A percentile compares a stretch with the other conserved stretches of the same genome.
Evolutionary conservation across 2,113 vertebrate species (phyloP).

Genomic region (Epinephelus lanceolatus): DNA sequence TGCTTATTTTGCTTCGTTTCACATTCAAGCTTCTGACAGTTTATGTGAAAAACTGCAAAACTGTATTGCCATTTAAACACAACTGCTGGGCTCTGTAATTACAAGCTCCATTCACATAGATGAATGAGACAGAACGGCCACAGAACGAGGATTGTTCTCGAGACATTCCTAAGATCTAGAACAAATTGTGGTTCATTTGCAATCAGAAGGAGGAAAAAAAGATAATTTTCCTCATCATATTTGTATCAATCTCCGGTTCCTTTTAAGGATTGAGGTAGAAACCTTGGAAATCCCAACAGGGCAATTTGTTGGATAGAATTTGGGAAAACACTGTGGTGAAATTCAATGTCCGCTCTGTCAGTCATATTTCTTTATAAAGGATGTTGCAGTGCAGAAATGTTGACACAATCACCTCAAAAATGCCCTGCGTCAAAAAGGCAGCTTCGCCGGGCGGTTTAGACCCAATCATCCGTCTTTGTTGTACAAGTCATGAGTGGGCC

Average conservation of each 20-base stretch:
- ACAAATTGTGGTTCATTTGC: slow-evolving; percentile 65
- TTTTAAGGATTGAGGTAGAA: slow-evolving; percentile 55
- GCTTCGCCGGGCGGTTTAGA: slow-evolving; percentile 42
- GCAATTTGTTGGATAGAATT: slow-evolving; percentile 72
- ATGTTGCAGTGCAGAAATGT: slow-evolving; percentile 71
- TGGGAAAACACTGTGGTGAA: slow-evolving; percentile 77
- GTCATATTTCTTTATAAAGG: slow-evolving; percentile 72
- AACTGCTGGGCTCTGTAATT: slow-evolving; percentile 75
- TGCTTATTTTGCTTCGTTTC: slow-evolving; percentile 85
- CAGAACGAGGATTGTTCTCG: slow-evolving; percentile 64
- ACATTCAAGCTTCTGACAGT: slow-evolving; percentile 81
- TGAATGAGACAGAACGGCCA: slow-evolving; percentile 57
- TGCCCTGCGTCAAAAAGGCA: slow-evolving; percentile 72
- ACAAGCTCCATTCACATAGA: slow-evolving; percentile 69
- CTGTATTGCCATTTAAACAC: slow-evolving; percentile 78
- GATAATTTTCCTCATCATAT: slow-evolving; percentile 54
- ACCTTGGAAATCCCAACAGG: slow-evolving; percentile 69
- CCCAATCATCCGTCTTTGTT: slow-evolving; percentile 65
- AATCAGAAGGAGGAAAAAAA: slow-evolving; percentile 45
- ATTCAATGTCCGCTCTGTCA: slow-evolving; percentile 57
- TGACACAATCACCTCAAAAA: slow-evolving; percentile 83
- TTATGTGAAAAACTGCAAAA: slow-evolving; percentile 83
- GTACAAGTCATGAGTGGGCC: slow-evolving; percentile 78
- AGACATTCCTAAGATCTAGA: slow-evolving; percentile 53
- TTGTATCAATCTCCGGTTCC: slow-evolving; percentile 44